Conservation (phyloP, 2,113 vertebrate genomes). For the Prietella phreatophila region DNA sequence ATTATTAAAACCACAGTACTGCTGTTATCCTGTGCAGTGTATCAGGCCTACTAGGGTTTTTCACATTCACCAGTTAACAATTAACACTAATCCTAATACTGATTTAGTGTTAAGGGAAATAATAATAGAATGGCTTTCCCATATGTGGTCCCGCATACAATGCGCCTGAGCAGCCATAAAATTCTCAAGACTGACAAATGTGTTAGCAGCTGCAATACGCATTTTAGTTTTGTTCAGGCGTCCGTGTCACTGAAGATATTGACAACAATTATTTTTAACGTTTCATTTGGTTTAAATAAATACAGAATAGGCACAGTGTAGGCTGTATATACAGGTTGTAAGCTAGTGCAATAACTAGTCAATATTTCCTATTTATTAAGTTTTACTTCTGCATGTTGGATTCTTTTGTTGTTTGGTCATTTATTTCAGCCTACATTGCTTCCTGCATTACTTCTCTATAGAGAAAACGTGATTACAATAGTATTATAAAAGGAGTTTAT, state of each 20-base stretch:
- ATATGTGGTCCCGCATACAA: not conserved
- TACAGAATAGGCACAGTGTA: not conserved
- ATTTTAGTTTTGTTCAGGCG: constrained; percentile 23
- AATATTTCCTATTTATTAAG: not conserved
- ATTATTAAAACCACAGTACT: constrained; percentile 7
- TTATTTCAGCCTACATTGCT: not conserved
- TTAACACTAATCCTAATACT: not conserved
- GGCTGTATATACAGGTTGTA: not conserved
- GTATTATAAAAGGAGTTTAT: not conserved
- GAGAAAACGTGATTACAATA: not conserved
- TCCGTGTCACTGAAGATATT: not conserved
- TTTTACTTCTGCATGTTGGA: not conserved
- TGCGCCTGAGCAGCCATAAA: constrained; percentile 17
- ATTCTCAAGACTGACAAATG: constrained; percentile 18
- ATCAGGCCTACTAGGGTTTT: not conserved
- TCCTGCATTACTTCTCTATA: constrained; percentile 6
- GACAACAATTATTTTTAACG: not conserved
- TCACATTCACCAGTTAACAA: constrained; percentile 7
- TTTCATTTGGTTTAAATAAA: not conserved
- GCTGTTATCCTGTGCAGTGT: not conserved
- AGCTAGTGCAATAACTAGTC: not conserved
- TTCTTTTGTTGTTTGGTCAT: not conserved
- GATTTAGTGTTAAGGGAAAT: not conserved
- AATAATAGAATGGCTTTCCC: not conserved
- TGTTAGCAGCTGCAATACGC: constrained; percentile 40